Base-by-base conservation (phyloP, 1,140 invertebrate genomes). In the Berghia stephanieae region DNA sequence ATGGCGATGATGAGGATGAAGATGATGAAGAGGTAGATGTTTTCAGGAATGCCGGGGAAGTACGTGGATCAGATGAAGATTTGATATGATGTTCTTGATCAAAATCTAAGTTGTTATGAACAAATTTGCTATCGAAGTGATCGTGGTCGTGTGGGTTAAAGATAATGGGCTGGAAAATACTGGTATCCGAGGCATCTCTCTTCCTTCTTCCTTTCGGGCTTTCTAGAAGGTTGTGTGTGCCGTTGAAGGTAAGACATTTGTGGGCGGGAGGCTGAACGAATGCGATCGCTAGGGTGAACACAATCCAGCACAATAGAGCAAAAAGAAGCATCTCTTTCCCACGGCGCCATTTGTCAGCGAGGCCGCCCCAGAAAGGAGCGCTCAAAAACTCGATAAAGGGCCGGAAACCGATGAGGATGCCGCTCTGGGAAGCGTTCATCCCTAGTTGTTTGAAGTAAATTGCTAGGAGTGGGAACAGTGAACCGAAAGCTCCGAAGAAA, bases 361-460 rank as follows among this genome's bases (percentile, higher is more conserved):
- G 91, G 46, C 94, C 95, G 5, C 96, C 96, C 98, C 98, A 99
- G 87, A 99, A 98, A 0, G 98, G 98, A 0, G 96, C 96, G 52
- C 96, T 95, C n/a, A 98, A 90, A 87, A 99, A 99, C 89, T 99
- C 98, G 4, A 99, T 95, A 84, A 99, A 97, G 0, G 98, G 98
- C 79, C 98, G 92, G 52, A 88, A 89, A 16, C 89, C 88, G 38
- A 88, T 89, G 0, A 97, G 92, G 38, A 98, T 92, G 21, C 98
- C 97, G 83, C 96, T 96, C 88, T 99, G 97, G 5, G 94, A 94
- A 0, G 97, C 94, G 89, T 98, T 98, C 96, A 99, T 98, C 8
- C 96, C 98, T 93, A 99, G 94, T 90, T 98, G 96, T 83, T 94
- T 99, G 91, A 99, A 99, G 90, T 99, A 99, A 31, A 99, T 96